phyloP scores from a whole-genome alignment of 2,888 invertebrate genomes.

The Acanthoscelides obtectus region DNA sequence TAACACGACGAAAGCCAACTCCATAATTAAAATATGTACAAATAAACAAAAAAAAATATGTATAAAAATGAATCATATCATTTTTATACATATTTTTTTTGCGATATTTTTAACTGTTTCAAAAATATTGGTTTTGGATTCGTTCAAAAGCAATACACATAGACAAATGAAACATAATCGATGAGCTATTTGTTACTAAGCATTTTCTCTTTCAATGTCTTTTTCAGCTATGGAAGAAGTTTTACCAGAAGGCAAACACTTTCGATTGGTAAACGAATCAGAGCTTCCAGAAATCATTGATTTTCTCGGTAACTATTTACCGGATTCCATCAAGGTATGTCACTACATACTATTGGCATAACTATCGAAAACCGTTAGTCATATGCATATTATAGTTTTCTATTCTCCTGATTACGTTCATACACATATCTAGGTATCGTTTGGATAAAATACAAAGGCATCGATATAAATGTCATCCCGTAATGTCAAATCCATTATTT shows the following conservation, averaged over 20 bases:
- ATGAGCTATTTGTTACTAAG: background rate
- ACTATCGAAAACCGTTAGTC: too few relatives aligned
- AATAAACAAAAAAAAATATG: background rate
- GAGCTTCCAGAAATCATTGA: slow-evolving; percentile 80
- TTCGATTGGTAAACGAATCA: slow-evolving; percentile 80
- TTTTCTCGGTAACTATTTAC: slow-evolving; percentile 74
- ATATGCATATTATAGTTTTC: too few relatives aligned
- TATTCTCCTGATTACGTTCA: too few relatives aligned
- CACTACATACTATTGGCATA: too few relatives aligned
- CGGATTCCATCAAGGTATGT: slow-evolving; percentile 80
- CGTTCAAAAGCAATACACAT: too few relatives aligned
- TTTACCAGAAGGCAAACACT: slow-evolving; percentile 80
- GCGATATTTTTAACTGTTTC: background rate
- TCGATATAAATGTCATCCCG: too few relatives aligned
- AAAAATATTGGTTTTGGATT: background rate
- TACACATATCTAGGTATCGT: too few relatives aligned
- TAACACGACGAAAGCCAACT: too few relatives aligned
- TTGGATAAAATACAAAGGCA: too few relatives aligned
- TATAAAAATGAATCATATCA: background rate
- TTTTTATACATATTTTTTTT: too few relatives aligned
- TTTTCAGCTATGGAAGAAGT: slow-evolving; percentile 80
- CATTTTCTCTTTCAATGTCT: background rate
- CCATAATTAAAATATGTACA: too few relatives aligned
- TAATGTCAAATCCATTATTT: too few relatives aligned
- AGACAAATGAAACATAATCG: slow-evolving; percentile 1